These are phyloP conservation scores for Mesembrinibis cayennensis DNA, from an alignment of 2,113 vertebrate genomes.

Conservation along the genomic window DNA sequence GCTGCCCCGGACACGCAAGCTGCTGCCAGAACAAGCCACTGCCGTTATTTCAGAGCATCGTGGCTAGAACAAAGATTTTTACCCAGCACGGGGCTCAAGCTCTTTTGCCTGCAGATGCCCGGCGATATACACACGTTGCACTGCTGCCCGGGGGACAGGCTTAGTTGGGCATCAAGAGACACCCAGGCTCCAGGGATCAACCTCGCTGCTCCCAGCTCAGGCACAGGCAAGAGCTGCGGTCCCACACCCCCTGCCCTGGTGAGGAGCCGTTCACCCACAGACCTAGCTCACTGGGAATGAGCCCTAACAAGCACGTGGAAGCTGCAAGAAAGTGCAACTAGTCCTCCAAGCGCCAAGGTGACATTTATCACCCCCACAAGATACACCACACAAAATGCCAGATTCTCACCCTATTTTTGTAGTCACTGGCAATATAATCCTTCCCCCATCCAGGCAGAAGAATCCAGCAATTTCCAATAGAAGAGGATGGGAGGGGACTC, in stretches of 20 bases:
- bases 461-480: neutral
- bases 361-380: neutral
- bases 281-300: neutral
- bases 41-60: neutral
- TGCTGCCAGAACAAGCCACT: neutral
- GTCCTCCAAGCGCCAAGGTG: rapidly evolving
- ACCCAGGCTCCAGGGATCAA: neutral
- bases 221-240: neutral
- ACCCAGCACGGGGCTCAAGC: neutral
- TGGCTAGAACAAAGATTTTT: too few relatives aligned
- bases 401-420: neutral
- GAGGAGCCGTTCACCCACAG: neutral
- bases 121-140: rapidly evolving
- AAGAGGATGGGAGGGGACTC: neutral
- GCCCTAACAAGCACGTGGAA: neutral
- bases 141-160: neutral
- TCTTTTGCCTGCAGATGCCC: too few relatives aligned
- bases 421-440: neutral
- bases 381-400: neutral
- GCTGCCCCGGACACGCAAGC: neutral
- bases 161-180: rapidly evolving
- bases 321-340: neutral
- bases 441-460: neutral
- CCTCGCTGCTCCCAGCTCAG: rapidly evolving
- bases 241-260: neutral